These are phyloP conservation scores for Sardina pilchardus DNA, from an alignment of 2,113 vertebrate genomes.

Conservation along the genomic window DNA sequence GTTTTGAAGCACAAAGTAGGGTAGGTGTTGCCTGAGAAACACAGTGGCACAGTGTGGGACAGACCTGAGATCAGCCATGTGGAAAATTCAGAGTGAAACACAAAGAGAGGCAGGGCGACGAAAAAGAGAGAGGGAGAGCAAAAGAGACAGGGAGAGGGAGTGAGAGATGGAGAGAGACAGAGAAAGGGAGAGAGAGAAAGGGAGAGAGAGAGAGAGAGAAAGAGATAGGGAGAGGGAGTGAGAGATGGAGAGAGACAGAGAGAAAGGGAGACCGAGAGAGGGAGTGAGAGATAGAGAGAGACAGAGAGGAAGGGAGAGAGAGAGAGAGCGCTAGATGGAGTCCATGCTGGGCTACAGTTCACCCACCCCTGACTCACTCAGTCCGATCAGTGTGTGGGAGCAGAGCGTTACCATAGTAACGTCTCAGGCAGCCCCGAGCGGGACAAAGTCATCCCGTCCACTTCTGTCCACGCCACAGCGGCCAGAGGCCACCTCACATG, in stretches of 20 bases:
- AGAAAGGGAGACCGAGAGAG: background rate
- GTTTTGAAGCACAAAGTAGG: background rate
- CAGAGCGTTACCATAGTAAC: slow-evolving; percentile 26
- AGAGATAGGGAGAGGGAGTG: too few relatives aligned
- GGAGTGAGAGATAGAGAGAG: background rate
- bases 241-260: background rate
- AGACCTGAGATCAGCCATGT: too few relatives aligned
- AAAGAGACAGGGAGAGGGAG: background rate
- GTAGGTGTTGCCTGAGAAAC: too few relatives aligned
- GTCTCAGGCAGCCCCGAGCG: slow-evolving; percentile 15
- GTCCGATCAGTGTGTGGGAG: background rate
- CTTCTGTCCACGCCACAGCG: background rate
- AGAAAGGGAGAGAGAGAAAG: background rate
- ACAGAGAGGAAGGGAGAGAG: too few relatives aligned
- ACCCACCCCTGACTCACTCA: background rate
- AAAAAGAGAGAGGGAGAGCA: too few relatives aligned
- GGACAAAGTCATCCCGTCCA: slow-evolving; percentile 19
- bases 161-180: background rate
- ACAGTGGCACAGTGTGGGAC: too few relatives aligned
- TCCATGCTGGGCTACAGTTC: background rate
- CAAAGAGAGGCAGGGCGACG: too few relatives aligned
- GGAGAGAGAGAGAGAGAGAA: background rate
- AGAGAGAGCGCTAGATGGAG: background rate
- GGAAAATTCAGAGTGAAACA: too few relatives aligned
- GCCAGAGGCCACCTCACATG: background rate